Base-by-base conservation (phyloP, 2,113 vertebrate species). In the Mola mola region DNA sequence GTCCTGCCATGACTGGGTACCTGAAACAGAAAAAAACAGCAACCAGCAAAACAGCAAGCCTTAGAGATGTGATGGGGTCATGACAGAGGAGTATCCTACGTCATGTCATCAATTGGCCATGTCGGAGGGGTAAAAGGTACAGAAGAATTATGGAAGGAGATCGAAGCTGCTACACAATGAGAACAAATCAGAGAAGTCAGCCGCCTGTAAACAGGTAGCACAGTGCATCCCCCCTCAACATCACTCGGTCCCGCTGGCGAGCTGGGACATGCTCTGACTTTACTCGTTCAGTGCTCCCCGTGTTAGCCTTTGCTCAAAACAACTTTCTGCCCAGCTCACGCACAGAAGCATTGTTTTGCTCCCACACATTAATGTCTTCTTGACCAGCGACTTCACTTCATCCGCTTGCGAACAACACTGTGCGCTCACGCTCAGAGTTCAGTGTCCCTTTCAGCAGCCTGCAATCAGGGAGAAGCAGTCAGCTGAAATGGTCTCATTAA, bases 401-500 rank as follows among this genome's bases (percentile, higher is more conserved):
- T 62, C 46, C 41, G 33, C 28, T n/a, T n/a, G 33, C 4, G 15
- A 13, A 4, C 19, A 49, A 58, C 59, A 44, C 26, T 29, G 47
- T 41, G 26, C 38, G 28, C 61, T 34, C 6, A 13, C 31, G 46
- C 65, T 74, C 34, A 50, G 59, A 63, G 74, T 51, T 48, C 25
- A 38, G 17, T 49, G 65, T 78, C 42, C 50, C 52, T 79, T 72
- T 66, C 25, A 69, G 80, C 60, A 71, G 69, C 57, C 66, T 85
- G 76, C 52, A 85, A 83, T 89, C 76, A 88, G 36, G 43, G 34
- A 42, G 60, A 66, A 41, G 57, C 70, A 56, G 57, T 33, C 53
- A 66, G 76, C 72, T 73, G 52, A 81, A 87, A 84, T 90, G 74
- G 84, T 89, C 89, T 88, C 89, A 89, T 86, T 89, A 89, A 91